phyloP scores from a whole-genome alignment of 1,140 invertebrate genomes.

The Atta cephalotes region DNA sequence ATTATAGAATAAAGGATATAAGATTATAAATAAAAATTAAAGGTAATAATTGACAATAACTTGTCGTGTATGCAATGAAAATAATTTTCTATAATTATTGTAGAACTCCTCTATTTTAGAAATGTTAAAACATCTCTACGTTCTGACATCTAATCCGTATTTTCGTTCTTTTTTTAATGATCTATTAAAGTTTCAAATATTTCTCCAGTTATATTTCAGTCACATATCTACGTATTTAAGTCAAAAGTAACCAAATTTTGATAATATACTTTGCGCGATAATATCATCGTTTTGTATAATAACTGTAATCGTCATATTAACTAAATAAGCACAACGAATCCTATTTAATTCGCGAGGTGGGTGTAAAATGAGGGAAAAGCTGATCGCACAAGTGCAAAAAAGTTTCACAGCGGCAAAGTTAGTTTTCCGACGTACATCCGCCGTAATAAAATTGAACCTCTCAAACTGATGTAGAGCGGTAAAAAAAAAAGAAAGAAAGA shows the following conservation, averaged over 20 bases:
- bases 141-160: background rate
- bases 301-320: background rate
- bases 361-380: constrained; percentile 20
- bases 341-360: constrained; percentile 17
- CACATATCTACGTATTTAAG: background rate
- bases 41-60: background rate
- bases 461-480: constrained; percentile 18
- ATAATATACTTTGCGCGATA: background rate
- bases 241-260: background rate
- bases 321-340: constrained; percentile 12
- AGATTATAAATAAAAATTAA: background rate
- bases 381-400: constrained; percentile 43
- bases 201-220: background rate
- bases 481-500: constrained; percentile 21
- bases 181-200: background rate
- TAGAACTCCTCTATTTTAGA: background rate
- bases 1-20: background rate
- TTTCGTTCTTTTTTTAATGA: background rate
- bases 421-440: constrained; percentile 51
- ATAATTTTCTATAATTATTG: background rate
- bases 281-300: background rate
- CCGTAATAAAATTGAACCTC: constrained; percentile 57
- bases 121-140: background rate
- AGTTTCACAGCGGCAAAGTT: constrained; percentile 50
- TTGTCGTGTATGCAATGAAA: background rate